A percentile compares a stretch with the other conserved stretches of the same genome.
These are phyloP conservation scores for Drosophila algonquin DNA, from an alignment of 2,888 invertebrate species.

Conservation along the genomic window DNA sequence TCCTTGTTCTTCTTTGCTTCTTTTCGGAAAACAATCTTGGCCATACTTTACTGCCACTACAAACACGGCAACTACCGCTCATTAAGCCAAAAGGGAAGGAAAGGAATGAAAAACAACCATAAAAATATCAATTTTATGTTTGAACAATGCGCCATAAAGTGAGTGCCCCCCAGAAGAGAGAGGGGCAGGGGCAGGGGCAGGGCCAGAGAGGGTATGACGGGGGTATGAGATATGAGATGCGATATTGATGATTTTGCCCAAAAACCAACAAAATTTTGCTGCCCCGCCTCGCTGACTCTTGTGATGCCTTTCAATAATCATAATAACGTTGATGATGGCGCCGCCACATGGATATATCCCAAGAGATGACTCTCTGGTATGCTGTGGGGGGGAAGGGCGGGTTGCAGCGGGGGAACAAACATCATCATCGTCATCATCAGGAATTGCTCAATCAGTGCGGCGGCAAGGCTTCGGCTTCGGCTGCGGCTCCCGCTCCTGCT, in stretches of 20 bases:
- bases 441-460: constrained; percentile 66
- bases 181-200: not conserved
- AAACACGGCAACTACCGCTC: constrained; percentile 55
- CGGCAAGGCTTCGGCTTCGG: not conserved
- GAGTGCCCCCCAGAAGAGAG: constrained; percentile 19
- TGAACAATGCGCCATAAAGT: constrained; percentile 65
- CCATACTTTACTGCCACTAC: constrained; percentile 31
- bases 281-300: constrained; percentile 33
- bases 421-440: constrained; percentile 50
- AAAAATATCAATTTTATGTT: constrained; percentile 69
- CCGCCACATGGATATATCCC: constrained; percentile 49
- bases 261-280: not conserved
- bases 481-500: not conserved
- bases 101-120: constrained; percentile 33
- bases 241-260: constrained; percentile 44
- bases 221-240: constrained; percentile 32
- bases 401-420: not conserved
- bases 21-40: constrained; percentile 30
- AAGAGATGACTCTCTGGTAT: not conserved
- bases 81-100: constrained; percentile 52
- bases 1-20: constrained; percentile 1
- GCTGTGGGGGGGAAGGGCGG: not conserved
- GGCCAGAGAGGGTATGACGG: not conserved
- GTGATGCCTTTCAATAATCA: constrained; percentile 63
- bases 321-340: constrained; percentile 53